Evolutionary conservation across 2,113 vertebrate genomes (phyloP).

Genomic region (Mormoops blainvillei): DNA sequence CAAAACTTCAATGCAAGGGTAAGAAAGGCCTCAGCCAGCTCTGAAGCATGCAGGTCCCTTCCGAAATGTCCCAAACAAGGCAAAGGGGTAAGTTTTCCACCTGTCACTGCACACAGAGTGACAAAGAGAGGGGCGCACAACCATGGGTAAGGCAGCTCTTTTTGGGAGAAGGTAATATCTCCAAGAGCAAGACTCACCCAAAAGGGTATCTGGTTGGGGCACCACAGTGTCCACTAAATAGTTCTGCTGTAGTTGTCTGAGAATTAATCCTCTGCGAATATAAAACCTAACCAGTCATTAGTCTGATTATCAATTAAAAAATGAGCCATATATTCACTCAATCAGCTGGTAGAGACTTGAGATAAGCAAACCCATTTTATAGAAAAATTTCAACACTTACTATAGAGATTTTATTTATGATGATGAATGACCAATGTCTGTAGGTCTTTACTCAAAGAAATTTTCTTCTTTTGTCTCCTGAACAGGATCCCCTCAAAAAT

Average conservation of each 20-base stretch:
- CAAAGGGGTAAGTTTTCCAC: neutral
- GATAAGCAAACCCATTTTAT: neutral
- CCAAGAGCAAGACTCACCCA: neutral
- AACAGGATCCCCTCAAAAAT: neutral
- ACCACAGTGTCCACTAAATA: neutral
- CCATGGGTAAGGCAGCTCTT: neutral
- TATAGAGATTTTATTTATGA: neutral
- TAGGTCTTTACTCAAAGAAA: conserved; percentile 10
- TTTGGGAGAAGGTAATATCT: neutral
- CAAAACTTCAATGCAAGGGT: neutral
- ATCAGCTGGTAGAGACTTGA: neutral
- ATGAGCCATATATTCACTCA: neutral
- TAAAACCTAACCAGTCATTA: neutral
- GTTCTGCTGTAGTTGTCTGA: neutral
- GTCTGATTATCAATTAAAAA: neutral
- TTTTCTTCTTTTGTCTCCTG: neutral
- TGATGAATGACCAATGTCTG: neutral
- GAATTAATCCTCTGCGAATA: neutral
- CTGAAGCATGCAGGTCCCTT: neutral
- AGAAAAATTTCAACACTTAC: neutral
- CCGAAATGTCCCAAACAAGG: neutral
- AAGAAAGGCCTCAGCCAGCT: neutral
- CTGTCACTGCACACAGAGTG: neutral
- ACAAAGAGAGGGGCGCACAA: neutral
- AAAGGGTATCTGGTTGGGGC: no score